Conservation (phyloP, 2,888 invertebrate species). For the Teleogryllus oceanicus region DNA sequence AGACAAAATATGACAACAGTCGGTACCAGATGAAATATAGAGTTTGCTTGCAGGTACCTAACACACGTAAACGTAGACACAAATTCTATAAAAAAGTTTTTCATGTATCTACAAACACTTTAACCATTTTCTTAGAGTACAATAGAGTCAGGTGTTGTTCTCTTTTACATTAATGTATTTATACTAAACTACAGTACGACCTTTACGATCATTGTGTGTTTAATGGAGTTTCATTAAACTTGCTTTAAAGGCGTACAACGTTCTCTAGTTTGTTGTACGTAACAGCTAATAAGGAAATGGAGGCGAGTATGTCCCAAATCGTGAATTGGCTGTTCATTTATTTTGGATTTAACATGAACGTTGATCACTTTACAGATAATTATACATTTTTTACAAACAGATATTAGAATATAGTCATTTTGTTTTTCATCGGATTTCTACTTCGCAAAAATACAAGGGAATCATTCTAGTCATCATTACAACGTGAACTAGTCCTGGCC, state of each 20-base stretch:
- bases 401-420: not conserved
- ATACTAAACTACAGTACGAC: not conserved
- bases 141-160: constrained; percentile 1
- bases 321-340: not conserved
- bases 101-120: constrained; percentile 18
- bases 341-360: not conserved
- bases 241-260: not conserved
- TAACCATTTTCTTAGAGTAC: constrained; percentile 3
- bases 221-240: not conserved
- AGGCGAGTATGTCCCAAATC: not conserved
- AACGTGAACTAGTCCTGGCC: not conserved
- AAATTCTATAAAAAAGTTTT: constrained; percentile 3
- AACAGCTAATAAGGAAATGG: not conserved
- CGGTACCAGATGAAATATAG: constrained; percentile 6
- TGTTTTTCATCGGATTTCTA: constrained; percentile 7
- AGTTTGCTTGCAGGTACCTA: not conserved
- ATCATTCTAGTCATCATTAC: not conserved
- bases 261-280: not conserved
- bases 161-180: not conserved
- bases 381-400: constrained; percentile 5
- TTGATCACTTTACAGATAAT: constrained; percentile 18
- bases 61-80: constrained; percentile 9
- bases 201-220: not conserved
- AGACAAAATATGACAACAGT: constrained; percentile 18
- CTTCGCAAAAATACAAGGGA: not conserved